phyloP scores from a whole-genome alignment of 2,113 vertebrate genomes.

The Hippocampus barbouri region DNA sequence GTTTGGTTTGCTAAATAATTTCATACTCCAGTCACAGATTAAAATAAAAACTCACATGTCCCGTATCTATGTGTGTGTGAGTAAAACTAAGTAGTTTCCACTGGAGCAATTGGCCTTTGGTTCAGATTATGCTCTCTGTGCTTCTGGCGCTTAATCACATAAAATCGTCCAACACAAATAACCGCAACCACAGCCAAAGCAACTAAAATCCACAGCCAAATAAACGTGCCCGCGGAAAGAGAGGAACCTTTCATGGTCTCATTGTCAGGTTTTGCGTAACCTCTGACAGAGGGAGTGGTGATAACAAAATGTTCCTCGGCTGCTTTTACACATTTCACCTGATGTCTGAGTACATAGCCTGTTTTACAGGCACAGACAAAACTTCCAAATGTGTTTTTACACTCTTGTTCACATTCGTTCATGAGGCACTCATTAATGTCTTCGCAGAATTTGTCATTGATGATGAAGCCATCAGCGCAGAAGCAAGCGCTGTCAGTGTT shows the following conservation, averaged over 20 bases:
- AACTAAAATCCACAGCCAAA: slow-evolving; percentile 47
- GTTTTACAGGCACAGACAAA: slow-evolving; percentile 34
- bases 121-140: slow-evolving; percentile 12
- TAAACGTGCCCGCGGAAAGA: not conserved
- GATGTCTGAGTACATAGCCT: slow-evolving; percentile 19
- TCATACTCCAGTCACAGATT: not conserved
- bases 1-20: not conserved
- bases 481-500: fast-evolving
- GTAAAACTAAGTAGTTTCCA: not conserved
- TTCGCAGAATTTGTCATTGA: not conserved
- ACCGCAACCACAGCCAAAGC: slow-evolving; percentile 10
- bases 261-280: slow-evolving; percentile 11
- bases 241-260: slow-evolving; percentile 6
- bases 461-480: slow-evolving; percentile 46
- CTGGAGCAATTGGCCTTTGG: not conserved
- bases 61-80: too few relatives aligned
- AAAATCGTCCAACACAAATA: slow-evolving; percentile 27
- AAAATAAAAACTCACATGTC: not conserved
- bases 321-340: slow-evolving; percentile 14
- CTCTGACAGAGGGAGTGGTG: not conserved
- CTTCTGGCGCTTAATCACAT: slow-evolving; percentile 33
- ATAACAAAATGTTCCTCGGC: not conserved
- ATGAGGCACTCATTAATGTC: slow-evolving; percentile 42
- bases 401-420: not conserved
- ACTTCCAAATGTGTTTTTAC: slow-evolving; percentile 48